These are phyloP conservation scores for Ganaspis sp. DNA, from an alignment of 1,140 invertebrate genomes.

Conservation along the genomic window DNA sequence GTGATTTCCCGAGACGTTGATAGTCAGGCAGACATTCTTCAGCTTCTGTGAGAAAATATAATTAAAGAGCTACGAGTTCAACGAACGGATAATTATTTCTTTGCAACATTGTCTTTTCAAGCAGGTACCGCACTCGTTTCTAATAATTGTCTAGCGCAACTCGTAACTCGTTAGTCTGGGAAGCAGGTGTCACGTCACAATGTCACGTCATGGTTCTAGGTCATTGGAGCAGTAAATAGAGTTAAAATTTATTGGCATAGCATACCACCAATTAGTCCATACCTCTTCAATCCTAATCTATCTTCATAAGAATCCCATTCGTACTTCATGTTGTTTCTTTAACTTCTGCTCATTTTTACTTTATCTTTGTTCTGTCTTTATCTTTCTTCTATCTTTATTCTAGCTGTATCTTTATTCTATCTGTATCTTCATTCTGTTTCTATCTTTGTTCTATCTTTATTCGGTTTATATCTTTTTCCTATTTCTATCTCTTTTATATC, in stretches of 20 bases:
- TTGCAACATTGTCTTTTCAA: background rate
- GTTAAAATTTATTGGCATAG: background rate
- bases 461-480: too few species aligned
- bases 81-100: conserved; percentile 25
- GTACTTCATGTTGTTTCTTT: background rate
- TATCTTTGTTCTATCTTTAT: too few species aligned
- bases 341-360: background rate
- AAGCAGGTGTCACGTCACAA: conserved; percentile 1
- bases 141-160: background rate
- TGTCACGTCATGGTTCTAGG: conserved; percentile 19
- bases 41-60: conserved; percentile 27
- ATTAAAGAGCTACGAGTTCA: conserved; percentile 22
- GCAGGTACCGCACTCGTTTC: background rate
- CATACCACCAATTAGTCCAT: conserved; percentile 3
- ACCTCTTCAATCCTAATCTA: background rate
- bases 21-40: background rate
- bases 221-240: conserved; percentile 20
- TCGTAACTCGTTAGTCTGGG: background rate
- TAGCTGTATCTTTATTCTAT: background rate
- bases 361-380: background rate
- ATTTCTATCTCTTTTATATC: too few species aligned
- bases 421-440: too few species aligned
- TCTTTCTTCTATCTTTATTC: too few species aligned
- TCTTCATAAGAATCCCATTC: background rate
- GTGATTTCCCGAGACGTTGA: conserved; percentile 15